phyloP scores from a whole-genome alignment of 1,140 invertebrate genomes.

The Aleiodes sp. region DNA sequence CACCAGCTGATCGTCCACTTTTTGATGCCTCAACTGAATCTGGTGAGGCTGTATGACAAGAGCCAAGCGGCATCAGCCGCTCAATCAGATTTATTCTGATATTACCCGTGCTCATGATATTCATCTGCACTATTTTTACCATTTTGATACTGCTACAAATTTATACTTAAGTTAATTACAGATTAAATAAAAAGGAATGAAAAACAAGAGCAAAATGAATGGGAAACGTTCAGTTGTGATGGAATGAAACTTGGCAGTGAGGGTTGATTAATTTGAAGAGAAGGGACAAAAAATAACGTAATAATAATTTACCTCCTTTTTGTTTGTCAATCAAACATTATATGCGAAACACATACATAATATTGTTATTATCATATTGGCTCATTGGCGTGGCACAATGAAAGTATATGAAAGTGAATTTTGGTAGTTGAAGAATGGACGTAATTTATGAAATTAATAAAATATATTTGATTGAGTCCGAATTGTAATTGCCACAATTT shows the following conservation, averaged over 20 bases:
- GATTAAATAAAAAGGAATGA: slow-evolving; percentile 1
- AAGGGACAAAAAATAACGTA: background rate
- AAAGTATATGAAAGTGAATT: background rate
- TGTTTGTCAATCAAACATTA: background rate
- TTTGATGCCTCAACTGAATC: slow-evolving; percentile 56
- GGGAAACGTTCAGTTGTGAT: no score
- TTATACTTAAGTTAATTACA: slow-evolving; percentile 65
- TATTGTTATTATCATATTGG: no score
- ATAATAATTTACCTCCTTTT: background rate
- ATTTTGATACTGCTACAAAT: slow-evolving; percentile 77
- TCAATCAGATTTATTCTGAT: slow-evolving; percentile 73
- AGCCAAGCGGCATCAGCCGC: slow-evolving; percentile 55
- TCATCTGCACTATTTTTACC: slow-evolving; percentile 77
- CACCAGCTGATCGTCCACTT: slow-evolving; percentile 54
- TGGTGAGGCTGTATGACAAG: slow-evolving; percentile 57
- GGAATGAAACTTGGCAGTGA: no score
- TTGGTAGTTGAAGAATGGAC: no score
- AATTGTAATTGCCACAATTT: background rate
- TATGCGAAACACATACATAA: background rate
- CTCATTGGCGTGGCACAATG: slow-evolving; percentile 3
- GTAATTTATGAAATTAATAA: no score
- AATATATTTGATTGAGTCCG: background rate
- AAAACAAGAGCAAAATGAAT: background rate
- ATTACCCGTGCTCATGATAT: slow-evolving; percentile 74
- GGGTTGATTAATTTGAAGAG: background rate